phyloP scores from a whole-genome alignment of 2,113 vertebrate genomes.

The Pluvianellus socialis region DNA sequence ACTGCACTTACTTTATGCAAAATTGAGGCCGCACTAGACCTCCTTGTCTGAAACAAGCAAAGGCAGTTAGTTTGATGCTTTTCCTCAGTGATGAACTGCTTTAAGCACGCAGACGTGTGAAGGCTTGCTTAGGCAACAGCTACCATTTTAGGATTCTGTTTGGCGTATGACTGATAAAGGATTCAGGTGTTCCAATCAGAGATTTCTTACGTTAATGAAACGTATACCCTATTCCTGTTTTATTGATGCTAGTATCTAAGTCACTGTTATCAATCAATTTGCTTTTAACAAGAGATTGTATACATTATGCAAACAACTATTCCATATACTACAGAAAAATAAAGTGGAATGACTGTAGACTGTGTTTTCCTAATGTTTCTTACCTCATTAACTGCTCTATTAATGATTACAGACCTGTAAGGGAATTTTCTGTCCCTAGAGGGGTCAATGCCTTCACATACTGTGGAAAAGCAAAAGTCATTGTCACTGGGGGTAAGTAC shows the following conservation, averaged over 20 bases:
- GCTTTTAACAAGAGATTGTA: background rate
- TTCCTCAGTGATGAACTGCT: background rate
- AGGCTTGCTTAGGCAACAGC: background rate
- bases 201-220: background rate
- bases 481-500: conserved; percentile 75
- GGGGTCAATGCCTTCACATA: conserved; percentile 76
- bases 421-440: conserved; percentile 73
- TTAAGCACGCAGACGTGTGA: background rate
- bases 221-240: background rate
- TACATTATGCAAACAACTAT: background rate
- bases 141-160: background rate
- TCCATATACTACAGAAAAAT: background rate
- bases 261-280: background rate
- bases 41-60: background rate
- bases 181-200: background rate
- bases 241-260: background rate
- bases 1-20: background rate
- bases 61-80: background rate
- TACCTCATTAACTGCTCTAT: background rate
- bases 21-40: background rate
- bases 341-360: background rate
- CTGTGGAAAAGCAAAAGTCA: conserved; percentile 72
- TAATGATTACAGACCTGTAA: conserved; percentile 69
- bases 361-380: background rate
- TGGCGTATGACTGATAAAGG: background rate